A percentile compares a stretch with the other conserved stretches of the same genome.
Evolutionary conservation across 1,140 invertebrate species (phyloP).

Genomic region (Parasteatoda tepidariorum): DNA sequence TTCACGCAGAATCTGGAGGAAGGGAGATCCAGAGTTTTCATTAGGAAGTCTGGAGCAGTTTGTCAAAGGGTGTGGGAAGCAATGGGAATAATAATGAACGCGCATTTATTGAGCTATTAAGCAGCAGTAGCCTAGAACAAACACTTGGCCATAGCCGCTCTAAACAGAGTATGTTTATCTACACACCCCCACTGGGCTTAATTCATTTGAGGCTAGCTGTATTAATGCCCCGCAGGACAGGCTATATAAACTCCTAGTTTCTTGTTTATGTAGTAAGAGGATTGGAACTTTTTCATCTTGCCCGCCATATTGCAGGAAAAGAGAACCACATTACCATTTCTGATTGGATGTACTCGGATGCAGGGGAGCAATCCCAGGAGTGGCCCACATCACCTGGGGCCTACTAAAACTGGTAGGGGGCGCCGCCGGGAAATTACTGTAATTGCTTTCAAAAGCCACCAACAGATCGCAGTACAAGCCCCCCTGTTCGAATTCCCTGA

Average conservation of each 20-base stretch:
- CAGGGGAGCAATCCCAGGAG: neutral
- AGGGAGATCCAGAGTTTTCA: neutral
- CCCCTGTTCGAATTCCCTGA: neutral
- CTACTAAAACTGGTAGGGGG: neutral
- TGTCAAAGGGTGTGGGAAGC: neutral
- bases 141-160: neutral
- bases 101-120: neutral
- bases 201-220: neutral
- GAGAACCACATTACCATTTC: conserved; percentile 5
- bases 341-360: neutral
- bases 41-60: neutral
- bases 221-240: neutral
- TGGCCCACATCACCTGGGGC: conserved; percentile 8
- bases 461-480: neutral
- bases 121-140: neutral
- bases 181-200: neutral
- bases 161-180: neutral
- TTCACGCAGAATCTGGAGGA: too few species aligned
- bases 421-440: conserved; percentile 6
- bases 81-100: neutral
- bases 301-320: neutral
- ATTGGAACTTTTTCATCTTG: neutral
- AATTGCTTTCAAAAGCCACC: conserved; percentile 27
- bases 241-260: neutral
- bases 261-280: neutral